phyloP scores from a whole-genome alignment of 2,888 invertebrate genomes.

The Morpho helenor region DNA sequence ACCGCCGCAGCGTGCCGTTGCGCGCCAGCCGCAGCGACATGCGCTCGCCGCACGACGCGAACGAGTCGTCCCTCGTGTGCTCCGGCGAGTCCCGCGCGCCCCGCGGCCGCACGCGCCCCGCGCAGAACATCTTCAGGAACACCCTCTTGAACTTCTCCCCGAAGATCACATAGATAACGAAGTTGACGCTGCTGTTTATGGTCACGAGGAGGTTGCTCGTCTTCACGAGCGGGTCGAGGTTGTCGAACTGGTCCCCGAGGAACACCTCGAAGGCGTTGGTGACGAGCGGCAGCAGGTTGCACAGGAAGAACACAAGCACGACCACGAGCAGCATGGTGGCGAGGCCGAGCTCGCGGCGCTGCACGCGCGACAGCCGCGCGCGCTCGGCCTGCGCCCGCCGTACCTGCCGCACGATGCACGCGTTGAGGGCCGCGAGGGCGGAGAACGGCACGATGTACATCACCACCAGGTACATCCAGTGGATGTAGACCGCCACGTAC shows the following conservation, averaged over 20 bases:
- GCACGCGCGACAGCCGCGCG: conserved; percentile 91
- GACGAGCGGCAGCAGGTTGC: conserved; percentile 92
- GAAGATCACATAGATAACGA: conserved; percentile 98
- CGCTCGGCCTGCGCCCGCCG: conserved; percentile 93
- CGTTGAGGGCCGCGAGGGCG: conserved; percentile 92
- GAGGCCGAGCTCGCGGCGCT: conserved; percentile 94
- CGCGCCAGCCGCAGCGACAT: conserved; percentile 81
- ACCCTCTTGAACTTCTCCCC: conserved; percentile 97
- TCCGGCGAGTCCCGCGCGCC: conserved; percentile 81
- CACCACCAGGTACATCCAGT: conserved; percentile 96
- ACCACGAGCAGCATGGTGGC: conserved; percentile 97
- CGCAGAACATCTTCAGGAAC: conserved; percentile 89
- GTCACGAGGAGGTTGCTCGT: conserved; percentile 95
- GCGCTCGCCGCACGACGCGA: conserved; percentile 88
- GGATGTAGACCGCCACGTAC: conserved; percentile 93
- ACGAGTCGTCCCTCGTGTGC: conserved; percentile 88
- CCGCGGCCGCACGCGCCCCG: conserved; percentile 74
- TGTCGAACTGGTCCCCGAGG: conserved; percentile 58
- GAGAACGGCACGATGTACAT: conserved; percentile 96
- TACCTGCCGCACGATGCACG: conserved; percentile 94
- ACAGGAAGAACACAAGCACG: conserved; percentile 95
- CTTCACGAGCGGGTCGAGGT: conserved; percentile 84
- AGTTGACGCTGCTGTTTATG: conserved; percentile 98
- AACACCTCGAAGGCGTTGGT: conserved; percentile 93
- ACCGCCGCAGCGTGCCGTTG: conserved; percentile 61